Conservation (phyloP, 2,113 vertebrate species). For the Cygnus atratus region DNA sequence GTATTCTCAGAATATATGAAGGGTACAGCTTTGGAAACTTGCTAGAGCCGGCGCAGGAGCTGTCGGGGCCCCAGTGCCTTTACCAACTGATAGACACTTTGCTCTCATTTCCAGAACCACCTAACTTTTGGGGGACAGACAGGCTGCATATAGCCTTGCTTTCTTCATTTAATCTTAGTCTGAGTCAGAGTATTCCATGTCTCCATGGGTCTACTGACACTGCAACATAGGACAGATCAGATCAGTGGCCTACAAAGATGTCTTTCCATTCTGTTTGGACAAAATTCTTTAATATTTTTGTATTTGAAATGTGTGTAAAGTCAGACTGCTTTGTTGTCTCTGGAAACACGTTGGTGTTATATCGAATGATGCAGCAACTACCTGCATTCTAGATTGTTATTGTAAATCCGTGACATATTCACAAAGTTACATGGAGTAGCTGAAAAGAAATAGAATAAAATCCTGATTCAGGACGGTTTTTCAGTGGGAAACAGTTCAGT, state of each 20-base stretch:
- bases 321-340: background rate
- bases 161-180: background rate
- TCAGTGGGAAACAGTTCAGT: background rate
- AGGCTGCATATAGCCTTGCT: background rate
- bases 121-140: background rate
- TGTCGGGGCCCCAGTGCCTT: background rate
- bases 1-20: constrained; percentile 10
- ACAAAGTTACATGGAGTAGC: background rate
- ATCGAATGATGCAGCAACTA: background rate
- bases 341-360: background rate
- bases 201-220: background rate
- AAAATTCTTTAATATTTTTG: background rate
- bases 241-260: background rate
- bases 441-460: background rate
- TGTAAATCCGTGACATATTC: background rate
- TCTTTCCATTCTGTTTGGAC: background rate
- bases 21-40: background rate
- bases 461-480: background rate
- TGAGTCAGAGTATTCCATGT: background rate
- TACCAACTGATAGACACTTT: background rate
- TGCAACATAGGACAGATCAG: background rate
- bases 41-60: background rate
- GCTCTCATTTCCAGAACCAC: background rate
- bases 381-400: background rate
- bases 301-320: background rate